These are phyloP conservation scores for Myanophis thanlyinensis DNA, from an alignment of 2,113 vertebrate genomes.

Conservation along the genomic window DNA sequence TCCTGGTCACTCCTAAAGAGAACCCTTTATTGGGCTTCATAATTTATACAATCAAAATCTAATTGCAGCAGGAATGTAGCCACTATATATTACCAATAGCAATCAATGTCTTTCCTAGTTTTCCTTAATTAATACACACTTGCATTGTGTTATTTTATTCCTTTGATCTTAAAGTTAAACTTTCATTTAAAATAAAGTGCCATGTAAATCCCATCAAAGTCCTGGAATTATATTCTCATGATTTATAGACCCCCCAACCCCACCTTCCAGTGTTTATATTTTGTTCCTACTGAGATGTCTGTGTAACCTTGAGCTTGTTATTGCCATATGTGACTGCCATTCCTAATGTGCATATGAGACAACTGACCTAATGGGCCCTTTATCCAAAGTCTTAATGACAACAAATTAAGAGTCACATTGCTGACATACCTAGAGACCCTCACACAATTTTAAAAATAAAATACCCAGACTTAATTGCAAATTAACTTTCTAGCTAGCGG, in stretches of 20 bases:
- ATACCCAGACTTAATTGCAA: slow-evolving; percentile 19
- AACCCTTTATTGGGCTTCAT: not conserved
- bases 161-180: not conserved
- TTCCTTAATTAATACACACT: not conserved
- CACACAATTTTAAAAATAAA: slow-evolving; percentile 24
- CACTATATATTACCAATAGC: not conserved
- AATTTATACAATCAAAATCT: not conserved
- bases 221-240: slow-evolving; percentile 26
- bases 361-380: slow-evolving; percentile 36
- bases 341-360: slow-evolving; percentile 18
- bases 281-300: slow-evolving; percentile 1
- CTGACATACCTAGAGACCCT: slow-evolving; percentile 26
- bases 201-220: not conserved
- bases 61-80: not conserved
- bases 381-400: slow-evolving; percentile 47
- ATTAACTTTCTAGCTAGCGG: slow-evolving; percentile 29
- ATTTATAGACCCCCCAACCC: not conserved
- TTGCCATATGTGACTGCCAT: not conserved
- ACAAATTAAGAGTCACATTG: not conserved
- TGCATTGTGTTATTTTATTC: not conserved
- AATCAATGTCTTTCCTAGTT: not conserved
- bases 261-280: slow-evolving; percentile 1
- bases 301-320: slow-evolving; percentile 18
- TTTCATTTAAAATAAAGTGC: not conserved
- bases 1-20: too few species aligned